Base-by-base conservation (phyloP, 2,113 vertebrate species). In the Leptosomus discolor region DNA sequence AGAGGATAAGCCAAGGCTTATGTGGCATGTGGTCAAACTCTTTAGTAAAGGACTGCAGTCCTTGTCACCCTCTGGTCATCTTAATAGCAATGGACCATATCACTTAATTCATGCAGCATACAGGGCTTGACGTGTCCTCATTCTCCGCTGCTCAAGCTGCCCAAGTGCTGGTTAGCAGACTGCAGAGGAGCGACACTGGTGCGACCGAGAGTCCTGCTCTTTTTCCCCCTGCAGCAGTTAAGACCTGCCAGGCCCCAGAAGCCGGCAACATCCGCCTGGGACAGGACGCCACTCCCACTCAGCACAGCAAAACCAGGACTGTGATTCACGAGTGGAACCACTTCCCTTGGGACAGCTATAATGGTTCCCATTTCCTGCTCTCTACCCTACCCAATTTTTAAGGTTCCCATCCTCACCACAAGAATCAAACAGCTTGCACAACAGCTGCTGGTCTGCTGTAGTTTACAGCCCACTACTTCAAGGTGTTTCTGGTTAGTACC, bases 331-430 rank as follows among this genome's bases (percentile, higher is more conserved):
- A 61, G 74, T 76, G 94, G 93, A 97, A 92, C 94, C 94, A 97
- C 93, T 96, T 97, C 96, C 96, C 94, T 90, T 96, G 90, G 93
- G 92, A 95, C 32, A 92, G 65, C 70, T 74, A 36, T 95, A 97
- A 97, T 97, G 94, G 96, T 85, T 94, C 90, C 81, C 77, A 93
- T 97, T 97, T 97, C 96, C 96, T 96, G 96, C 93, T 79, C 87
- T 48, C 64, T 90, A 88, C 84, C 82, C 74, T 96, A 83, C 87
- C 77, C 75, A 24, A 64, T 69, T 92, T 82, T 96, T 92, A 94
- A 96, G 74, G 94, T 90, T 95, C 90, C 78, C 93, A 88, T 87
- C 57, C 85, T 83, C 85, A 85, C 96, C 94, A 93, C 93, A 96
- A 82, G 91, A 85, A 90, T 75, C 88, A 53, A 71, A 58, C 21